A percentile compares a stretch with the other conserved stretches of the same genome.
Conservation (phyloP, 2,113 vertebrate species). For the Neoarius graeffei region DNA sequence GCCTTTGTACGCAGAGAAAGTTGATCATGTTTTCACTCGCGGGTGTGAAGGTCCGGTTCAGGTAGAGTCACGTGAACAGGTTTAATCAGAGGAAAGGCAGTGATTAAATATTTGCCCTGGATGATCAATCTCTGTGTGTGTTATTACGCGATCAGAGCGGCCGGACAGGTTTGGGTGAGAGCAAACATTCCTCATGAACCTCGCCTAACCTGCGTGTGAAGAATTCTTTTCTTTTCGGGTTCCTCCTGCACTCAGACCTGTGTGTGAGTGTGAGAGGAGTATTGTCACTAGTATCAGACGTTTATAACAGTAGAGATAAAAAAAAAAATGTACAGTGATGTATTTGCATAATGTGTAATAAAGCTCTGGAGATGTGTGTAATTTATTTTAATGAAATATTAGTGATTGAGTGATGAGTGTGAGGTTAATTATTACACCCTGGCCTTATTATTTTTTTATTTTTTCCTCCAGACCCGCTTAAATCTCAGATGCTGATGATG, state of each 20-base stretch:
- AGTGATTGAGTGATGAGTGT: not conserved
- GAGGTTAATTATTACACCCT: not conserved
- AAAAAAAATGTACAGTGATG: not conserved
- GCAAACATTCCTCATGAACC: not conserved
- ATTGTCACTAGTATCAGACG: not conserved
- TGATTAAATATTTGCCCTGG: too few relatives aligned
- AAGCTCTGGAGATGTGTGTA: not conserved
- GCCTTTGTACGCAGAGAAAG: too few relatives aligned
- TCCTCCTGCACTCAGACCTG: not conserved
- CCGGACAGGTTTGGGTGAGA: not conserved
- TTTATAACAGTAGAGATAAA: not conserved
- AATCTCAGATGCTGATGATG: slow-evolving; percentile 58
- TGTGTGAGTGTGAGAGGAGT: not conserved
- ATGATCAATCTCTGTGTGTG: not conserved
- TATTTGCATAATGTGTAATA: not conserved
- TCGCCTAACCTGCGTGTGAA: not conserved
- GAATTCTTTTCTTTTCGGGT: not conserved
- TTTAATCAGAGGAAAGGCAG: not conserved
- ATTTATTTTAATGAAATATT: not conserved
- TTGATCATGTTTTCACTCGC: not conserved
- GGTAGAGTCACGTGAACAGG: not conserved
- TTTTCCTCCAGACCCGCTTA: slow-evolving; percentile 66
- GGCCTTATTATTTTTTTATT: not conserved
- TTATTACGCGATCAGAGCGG: not conserved
- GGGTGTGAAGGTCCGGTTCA: not conserved